Evolutionary conservation across 2,113 vertebrate genomes (phyloP).

Genomic region (Coryphaenoides rupestris): DNA sequence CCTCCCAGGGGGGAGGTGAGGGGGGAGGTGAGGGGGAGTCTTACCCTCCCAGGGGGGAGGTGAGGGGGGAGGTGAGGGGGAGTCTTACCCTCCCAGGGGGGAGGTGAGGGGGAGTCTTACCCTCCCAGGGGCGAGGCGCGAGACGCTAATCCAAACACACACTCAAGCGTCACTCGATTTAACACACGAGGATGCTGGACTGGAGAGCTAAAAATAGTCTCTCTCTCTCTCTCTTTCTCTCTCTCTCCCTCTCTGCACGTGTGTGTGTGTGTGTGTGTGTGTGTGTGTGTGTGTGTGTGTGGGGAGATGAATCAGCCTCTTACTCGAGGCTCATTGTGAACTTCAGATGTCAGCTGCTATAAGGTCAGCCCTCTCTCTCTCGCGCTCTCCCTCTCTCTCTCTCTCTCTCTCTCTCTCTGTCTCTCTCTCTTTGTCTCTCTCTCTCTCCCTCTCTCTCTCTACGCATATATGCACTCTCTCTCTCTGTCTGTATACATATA

Average conservation of each 20-base stretch:
- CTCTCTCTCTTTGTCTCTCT: not conserved
- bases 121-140: constrained; percentile 69
- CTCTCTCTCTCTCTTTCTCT: not conserved
- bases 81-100: constrained; percentile 72
- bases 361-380: not conserved
- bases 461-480: too few species aligned
- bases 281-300: too few species aligned
- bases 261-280: too few species aligned
- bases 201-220: constrained; percentile 66
- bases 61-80: too few species aligned
- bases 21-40: too few species aligned
- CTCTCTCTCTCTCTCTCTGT: not conserved
- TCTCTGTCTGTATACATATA: too few species aligned
- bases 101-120: constrained; percentile 68
- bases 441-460: too few species aligned
- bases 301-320: too few species aligned
- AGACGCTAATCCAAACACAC: constrained; percentile 66
- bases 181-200: constrained; percentile 55
- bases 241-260: not conserved
- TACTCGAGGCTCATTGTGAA: too few species aligned
- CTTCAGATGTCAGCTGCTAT: too few species aligned
- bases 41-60: constrained; percentile 73
- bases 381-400: not conserved
- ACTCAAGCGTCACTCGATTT: constrained; percentile 48
- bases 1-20: constrained; percentile 70